These are phyloP conservation scores for Ostrea denselamellosa DNA, from an alignment of 1,140 invertebrate genomes.

Conservation along the genomic window DNA sequence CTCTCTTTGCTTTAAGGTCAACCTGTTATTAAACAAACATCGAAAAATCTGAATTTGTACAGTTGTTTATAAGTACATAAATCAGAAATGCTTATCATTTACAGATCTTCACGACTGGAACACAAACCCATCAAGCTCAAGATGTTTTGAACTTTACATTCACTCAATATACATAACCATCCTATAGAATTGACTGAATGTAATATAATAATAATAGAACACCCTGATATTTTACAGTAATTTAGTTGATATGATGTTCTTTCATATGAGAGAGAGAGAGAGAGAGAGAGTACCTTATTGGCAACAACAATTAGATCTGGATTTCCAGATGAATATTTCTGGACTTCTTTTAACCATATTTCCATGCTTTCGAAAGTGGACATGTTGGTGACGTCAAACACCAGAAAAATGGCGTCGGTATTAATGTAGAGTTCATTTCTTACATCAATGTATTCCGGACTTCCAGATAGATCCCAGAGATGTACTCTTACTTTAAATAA, in stretches of 20 bases:
- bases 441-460: constrained; percentile 74
- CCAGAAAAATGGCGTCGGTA: constrained; percentile 74
- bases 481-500: constrained; percentile 72
- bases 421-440: constrained; percentile 75
- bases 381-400: constrained; percentile 74
- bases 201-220: not conserved
- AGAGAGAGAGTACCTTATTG: constrained; percentile 68
- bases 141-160: too few relatives aligned
- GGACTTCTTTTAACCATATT: constrained; percentile 72
- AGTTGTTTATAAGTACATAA: too few relatives aligned
- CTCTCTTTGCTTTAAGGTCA: constrained; percentile 66
- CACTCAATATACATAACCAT: too few relatives aligned
- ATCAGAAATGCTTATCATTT: too few relatives aligned
- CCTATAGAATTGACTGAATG: too few relatives aligned
- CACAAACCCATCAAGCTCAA: too few relatives aligned
- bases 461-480: constrained; percentile 76
- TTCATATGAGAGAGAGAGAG: not conserved
- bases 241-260: not conserved
- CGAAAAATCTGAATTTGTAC: too few relatives aligned
- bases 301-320: constrained; percentile 72
- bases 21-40: constrained; percentile 56
- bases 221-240: not conserved
- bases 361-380: constrained; percentile 73
- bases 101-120: too few relatives aligned
- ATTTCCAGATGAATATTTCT: constrained; percentile 63